Evolutionary conservation across 2,113 vertebrate genomes (phyloP).

Genomic region (Oostethus manadensis): DNA sequence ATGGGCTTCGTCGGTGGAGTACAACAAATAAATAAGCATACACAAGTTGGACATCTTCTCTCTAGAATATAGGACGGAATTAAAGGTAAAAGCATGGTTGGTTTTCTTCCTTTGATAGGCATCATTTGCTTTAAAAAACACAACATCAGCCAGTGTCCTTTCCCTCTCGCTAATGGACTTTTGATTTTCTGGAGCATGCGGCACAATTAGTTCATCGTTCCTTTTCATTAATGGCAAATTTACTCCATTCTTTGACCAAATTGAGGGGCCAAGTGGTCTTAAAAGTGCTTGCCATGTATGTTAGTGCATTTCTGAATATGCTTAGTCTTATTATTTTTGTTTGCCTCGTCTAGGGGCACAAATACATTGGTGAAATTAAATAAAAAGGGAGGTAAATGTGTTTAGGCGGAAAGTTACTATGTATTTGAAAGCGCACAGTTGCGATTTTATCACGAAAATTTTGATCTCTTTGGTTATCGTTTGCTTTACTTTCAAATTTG

Average conservation of each 20-base stretch:
- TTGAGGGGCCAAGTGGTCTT: conserved; percentile 51
- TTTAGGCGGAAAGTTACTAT: background rate
- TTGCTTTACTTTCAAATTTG: background rate
- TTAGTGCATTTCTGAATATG: background rate
- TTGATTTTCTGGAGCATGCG: conserved; percentile 91
- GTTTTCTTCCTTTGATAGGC: conserved; percentile 65
- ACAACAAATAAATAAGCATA: conserved; percentile 39
- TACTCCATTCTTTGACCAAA: conserved; percentile 77
- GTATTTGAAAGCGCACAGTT: background rate
- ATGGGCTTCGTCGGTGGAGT: conserved; percentile 80
- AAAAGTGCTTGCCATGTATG: conserved; percentile 24
- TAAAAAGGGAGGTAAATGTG: no score
- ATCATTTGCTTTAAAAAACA: conserved; percentile 77
- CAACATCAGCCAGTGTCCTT: conserved; percentile 70
- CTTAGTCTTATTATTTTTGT: background rate
- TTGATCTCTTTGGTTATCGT: background rate
- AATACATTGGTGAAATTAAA: no score
- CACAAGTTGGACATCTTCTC: conserved; percentile 59
- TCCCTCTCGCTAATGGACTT: conserved; percentile 87
- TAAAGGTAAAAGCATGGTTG: conserved; percentile 77
- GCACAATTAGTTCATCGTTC: conserved; percentile 85
- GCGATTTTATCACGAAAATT: background rate
- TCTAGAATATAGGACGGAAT: conserved; percentile 73
- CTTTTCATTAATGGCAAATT: conserved; percentile 84
- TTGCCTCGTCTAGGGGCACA: background rate